Evolutionary conservation across 2,113 vertebrate species (phyloP), one percentile per base, ranked within the genome.

Genomic region (Halichoeres trimaculatus): DNA sequence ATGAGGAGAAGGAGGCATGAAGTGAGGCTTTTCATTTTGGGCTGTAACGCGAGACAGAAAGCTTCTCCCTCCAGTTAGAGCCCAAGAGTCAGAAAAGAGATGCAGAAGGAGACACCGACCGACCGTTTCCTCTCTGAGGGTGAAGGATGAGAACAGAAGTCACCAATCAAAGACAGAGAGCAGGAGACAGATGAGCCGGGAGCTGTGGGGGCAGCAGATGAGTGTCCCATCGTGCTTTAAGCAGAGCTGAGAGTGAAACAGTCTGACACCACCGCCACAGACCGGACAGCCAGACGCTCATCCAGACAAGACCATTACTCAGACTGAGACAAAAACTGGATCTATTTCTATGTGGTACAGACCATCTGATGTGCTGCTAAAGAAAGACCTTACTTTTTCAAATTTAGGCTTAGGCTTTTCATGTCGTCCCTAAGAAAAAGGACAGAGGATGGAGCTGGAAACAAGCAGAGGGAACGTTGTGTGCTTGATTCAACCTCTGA

Each of bases 1-100:
- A 20, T 79, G 7, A 61, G 30, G 45, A 59, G 26, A 47, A 52
- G 38, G 20, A 71, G 34, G 43, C 20, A 55, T 12, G 55, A 50
- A 45, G 4, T 36, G 38, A 80, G 43, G 63, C 68, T 58, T 34
- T 73, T 80, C 40, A 70, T 73, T 47, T 54, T 54, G 54, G 19
- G 56, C 71, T 67, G 48, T 40, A 83, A 70, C 60, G 8, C 30
- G 64, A 78, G 70, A 8, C 2, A 73, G 45, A 67, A 23, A 35
- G 58, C 17, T 22, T 74, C 23, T 67, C 12, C 35, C 41, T 75
- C 16, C 10, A 63, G 71, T 57, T 79, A 80, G 55, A 83, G 66
- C 40, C 55, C 45, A 41, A 69, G 58, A 69, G 13, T 76, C 14
- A 68, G 26, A n/a, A 20, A 53, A 38, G 26, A 66, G 22, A 66